A percentile compares a stretch with the other conserved stretches of the same genome.
Evolutionary conservation across 2,797 vertebrate genomes (phyloP).

Genomic region (Falco cherrug): DNA sequence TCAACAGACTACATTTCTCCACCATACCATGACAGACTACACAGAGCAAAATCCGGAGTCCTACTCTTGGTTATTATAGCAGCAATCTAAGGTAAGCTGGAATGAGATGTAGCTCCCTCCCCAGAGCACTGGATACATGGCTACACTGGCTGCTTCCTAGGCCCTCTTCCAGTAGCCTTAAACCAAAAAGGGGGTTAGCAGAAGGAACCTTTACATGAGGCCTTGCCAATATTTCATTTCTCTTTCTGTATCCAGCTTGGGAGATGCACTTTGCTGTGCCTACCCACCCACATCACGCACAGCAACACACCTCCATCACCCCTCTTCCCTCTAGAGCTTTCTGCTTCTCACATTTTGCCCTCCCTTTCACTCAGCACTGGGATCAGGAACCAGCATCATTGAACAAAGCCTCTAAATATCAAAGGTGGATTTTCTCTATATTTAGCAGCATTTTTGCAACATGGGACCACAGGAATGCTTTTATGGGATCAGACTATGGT

Average conservation of each 20-base stretch:
- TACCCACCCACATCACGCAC: not conserved
- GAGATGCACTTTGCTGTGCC: not conserved
- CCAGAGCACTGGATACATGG: rapidly evolving
- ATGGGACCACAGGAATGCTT: not conserved
- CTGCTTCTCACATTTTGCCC: not conserved
- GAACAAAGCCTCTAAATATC: not conserved
- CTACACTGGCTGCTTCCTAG: not conserved
- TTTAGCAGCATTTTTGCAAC: not conserved
- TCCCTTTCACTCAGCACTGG: not conserved
- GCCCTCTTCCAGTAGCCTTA: not conserved
- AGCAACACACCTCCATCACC: not conserved
- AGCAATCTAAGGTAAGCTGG: not conserved
- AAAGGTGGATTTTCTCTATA: not conserved
- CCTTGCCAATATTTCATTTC: not conserved
- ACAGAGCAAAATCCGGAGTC: not conserved
- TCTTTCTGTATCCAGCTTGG: not conserved
- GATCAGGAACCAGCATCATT: not conserved
- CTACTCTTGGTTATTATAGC: not conserved
- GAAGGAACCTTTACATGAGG: not conserved
- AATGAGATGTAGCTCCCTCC: not conserved
- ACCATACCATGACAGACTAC: not conserved
- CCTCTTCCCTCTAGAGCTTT: not conserved
- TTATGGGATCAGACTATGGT: not conserved
- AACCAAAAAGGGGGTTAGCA: not conserved
- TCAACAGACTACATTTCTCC: not conserved